phyloP scores from a whole-genome alignment of 2,113 vertebrate species.

The Cyprinodon variegatus region DNA sequence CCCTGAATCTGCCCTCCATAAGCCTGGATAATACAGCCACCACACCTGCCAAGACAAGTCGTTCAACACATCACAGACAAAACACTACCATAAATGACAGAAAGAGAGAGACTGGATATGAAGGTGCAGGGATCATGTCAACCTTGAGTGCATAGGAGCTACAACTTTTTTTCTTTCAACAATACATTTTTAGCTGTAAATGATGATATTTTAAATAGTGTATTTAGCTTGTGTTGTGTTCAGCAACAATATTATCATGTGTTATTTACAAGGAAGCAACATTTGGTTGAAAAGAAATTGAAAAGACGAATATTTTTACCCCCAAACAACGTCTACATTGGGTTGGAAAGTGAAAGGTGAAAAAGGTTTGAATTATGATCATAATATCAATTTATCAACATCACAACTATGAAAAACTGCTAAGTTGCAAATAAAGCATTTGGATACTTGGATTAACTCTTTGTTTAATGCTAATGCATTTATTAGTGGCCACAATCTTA shows the following conservation, averaged over 20 bases:
- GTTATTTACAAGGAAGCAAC: neutral
- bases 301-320: too few species aligned
- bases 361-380: too few species aligned
- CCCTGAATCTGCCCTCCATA: conserved; percentile 74
- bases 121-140: neutral
- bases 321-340: too few species aligned
- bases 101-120: conserved; percentile 18
- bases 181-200: neutral
- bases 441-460: too few species aligned
- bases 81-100: conserved; percentile 48
- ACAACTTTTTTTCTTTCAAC: neutral
- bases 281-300: too few species aligned
- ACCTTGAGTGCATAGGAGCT: conserved; percentile 14
- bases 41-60: conserved; percentile 69
- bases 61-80: conserved; percentile 65
- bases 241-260: neutral
- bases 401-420: too few species aligned
- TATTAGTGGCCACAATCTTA: too few species aligned
- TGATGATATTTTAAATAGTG: neutral
- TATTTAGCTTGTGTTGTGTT: neutral
- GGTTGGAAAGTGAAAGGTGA: too few species aligned
- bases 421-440: too few species aligned
- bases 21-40: conserved; percentile 76
- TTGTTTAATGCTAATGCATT: too few species aligned
- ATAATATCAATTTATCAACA: too few species aligned